Base-by-base conservation (phyloP, 2,888 invertebrate species). In the Diadromus collaris region DNA sequence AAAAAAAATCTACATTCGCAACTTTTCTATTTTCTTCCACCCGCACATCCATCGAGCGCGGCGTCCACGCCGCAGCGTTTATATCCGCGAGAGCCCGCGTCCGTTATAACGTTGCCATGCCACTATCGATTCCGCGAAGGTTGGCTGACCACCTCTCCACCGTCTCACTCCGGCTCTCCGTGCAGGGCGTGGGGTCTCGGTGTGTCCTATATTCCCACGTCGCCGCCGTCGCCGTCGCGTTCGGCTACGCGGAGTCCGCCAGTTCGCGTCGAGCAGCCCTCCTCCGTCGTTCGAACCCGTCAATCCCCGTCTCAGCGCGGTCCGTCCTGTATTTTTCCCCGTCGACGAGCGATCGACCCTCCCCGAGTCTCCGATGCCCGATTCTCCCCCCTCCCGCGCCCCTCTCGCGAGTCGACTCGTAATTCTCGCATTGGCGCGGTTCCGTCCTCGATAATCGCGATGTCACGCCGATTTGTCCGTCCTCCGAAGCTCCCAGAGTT, bases 51-150 rank as follows among this genome's bases (percentile, higher is more conserved):
- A 51, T 4, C 51, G 51, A 51, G 51, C 21, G 51, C 24, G 41
- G 10, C 16, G 51, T 51, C 24, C 51, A 51, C 21, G 51, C 51
- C 24, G 51, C 24, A 24, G 51, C 21, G 21, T 51, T 51, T 51
- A 51, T 24, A 24, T 48, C 51, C 24, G 51, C 5, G 27, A 56
- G n/a, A 48, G 46, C 54, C 72, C 76, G 32, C 76, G 61, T 51
- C 56, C 70, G 51, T 70, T 75, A 51, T 72, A 78, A 83, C 78
- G 88, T 87, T 88, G 85, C 86, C 82, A 86, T 86, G 87, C 84
- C 85, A 83, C 78, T 87, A 88, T 88, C 85, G 88, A 88, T 88
- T 86, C 69, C 73, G 34, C 67, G 67, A 34, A 46, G 78, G 63
- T 21, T 38, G 63, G 24, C 21, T 6, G 69, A 56, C 27, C 38